A percentile compares a stretch with the other conserved stretches of the same genome.
Evolutionary conservation across 2,888 invertebrate genomes (phyloP).

Genomic region (Aphodius granarius): DNA sequence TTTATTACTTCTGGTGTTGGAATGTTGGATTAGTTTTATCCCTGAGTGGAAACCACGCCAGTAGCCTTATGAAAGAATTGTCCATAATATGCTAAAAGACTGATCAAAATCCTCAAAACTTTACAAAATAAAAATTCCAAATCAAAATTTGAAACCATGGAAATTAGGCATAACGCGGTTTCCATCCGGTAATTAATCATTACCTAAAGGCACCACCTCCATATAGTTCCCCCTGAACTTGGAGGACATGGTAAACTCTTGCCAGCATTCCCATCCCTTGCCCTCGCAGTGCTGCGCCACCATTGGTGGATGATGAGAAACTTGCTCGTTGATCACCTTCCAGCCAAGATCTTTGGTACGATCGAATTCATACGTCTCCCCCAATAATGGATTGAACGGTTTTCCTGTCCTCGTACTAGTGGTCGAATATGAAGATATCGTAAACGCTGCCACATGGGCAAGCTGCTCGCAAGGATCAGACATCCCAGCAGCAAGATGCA

Average conservation of each 20-base stretch:
- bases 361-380: conserved; percentile 98
- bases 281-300: conserved; percentile 96
- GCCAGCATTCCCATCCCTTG: conserved; percentile 90
- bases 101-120: too few species aligned
- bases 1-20: background rate
- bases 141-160: too few species aligned
- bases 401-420: conserved; percentile 87
- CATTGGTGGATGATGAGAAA: conserved; percentile 99
- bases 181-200: too few species aligned
- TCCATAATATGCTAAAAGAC: too few species aligned
- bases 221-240: conserved; percentile 99
- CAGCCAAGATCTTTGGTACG: conserved; percentile 94
- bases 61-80: too few species aligned
- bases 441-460: conserved; percentile 95
- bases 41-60: too few species aligned
- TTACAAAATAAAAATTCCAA: too few species aligned
- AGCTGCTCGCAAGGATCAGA: conserved; percentile 89
- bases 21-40: too few species aligned
- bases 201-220: too few species aligned
- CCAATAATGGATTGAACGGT: conserved; percentile 95
- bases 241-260: conserved; percentile 99
- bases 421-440: conserved; percentile 88
- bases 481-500: conserved; percentile 87
- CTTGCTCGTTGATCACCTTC: conserved; percentile 88
- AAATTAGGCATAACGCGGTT: too few species aligned